Conservation (phyloP, 2,113 vertebrate species). For the Platysternon megacephalum region DNA sequence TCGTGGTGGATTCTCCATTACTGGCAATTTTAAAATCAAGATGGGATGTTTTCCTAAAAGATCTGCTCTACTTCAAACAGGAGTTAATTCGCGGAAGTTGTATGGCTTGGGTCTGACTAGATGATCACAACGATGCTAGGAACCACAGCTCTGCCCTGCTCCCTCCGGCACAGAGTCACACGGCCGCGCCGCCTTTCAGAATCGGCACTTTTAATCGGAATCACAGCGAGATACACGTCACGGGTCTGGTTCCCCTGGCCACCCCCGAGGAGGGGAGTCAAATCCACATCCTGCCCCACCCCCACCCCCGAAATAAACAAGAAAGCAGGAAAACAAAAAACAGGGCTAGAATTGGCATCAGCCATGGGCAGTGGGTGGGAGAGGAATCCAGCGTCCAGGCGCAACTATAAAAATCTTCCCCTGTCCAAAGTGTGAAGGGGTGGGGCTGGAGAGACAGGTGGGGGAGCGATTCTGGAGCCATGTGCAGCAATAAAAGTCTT, state of each 20-base stretch:
- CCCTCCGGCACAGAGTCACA: not conserved
- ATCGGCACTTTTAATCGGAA: not conserved
- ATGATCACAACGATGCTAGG: not conserved
- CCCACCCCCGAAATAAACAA: not conserved
- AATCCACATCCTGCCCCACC: not conserved
- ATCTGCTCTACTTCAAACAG: not conserved
- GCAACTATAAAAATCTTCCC: not conserved
- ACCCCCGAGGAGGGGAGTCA: not conserved
- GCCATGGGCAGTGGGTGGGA: not conserved
- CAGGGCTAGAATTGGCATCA: not conserved
- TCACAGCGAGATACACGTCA: not conserved
- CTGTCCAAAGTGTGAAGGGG: not conserved
- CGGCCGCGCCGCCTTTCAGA: not conserved
- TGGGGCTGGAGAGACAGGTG: not conserved
- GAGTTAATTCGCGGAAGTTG: not conserved
- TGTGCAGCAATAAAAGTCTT: not conserved
- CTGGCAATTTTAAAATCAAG: not conserved
- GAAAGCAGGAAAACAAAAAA: not conserved
- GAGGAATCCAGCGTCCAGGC: not conserved
- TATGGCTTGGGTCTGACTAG: not conserved
- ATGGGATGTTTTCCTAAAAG: not conserved
- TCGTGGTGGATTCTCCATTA: not conserved
- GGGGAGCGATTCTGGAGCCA: not conserved
- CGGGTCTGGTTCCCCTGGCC: not conserved
- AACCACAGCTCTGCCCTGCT: not conserved